Evolutionary conservation across 2,888 invertebrate species (phyloP).

Genomic region (Cylloceria caligata): DNA sequence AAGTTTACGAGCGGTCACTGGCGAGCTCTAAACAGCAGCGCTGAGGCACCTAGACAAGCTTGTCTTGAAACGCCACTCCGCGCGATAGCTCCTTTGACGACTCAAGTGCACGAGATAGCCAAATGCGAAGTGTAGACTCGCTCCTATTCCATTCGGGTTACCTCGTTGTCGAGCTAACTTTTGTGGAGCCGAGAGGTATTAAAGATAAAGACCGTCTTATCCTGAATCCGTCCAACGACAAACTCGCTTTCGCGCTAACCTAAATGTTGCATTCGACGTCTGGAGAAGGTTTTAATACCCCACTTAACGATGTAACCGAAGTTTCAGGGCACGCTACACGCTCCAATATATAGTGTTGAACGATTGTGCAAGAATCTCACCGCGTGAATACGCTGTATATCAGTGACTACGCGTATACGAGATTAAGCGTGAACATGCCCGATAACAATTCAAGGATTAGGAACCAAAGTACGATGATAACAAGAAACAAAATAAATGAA

Average conservation of each 20-base stretch:
- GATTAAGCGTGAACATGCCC: background rate
- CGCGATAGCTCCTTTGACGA: conserved; percentile 56
- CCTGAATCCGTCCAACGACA: conserved; percentile 51
- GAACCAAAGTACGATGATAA: no score
- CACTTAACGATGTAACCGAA: conserved; percentile 57
- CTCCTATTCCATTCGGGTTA: conserved; percentile 25
- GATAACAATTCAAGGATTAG: no score
- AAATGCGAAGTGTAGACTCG: conserved; percentile 47
- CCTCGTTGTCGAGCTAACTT: conserved; percentile 44
- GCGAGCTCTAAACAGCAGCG: no score
- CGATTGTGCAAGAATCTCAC: conserved; percentile 37
- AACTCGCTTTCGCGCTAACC: conserved; percentile 1
- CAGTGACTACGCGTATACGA: background rate
- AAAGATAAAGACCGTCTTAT: conserved; percentile 51
- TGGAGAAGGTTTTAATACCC: conserved; percentile 51
- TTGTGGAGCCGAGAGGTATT: conserved; percentile 47
- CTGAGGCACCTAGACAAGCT: background rate
- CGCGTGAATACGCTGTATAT: background rate
- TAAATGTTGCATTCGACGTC: conserved; percentile 18
- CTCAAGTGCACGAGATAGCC: conserved; percentile 31
- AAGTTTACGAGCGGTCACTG: conserved; percentile 51
- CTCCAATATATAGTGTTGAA: conserved; percentile 50
- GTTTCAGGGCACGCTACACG: conserved; percentile 28
- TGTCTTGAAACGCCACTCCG: conserved; percentile 36
- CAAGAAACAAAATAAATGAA: no score